These are phyloP conservation scores for Dermatemys mawii DNA, from an alignment of 2,113 vertebrate species.

Conservation along the genomic window DNA sequence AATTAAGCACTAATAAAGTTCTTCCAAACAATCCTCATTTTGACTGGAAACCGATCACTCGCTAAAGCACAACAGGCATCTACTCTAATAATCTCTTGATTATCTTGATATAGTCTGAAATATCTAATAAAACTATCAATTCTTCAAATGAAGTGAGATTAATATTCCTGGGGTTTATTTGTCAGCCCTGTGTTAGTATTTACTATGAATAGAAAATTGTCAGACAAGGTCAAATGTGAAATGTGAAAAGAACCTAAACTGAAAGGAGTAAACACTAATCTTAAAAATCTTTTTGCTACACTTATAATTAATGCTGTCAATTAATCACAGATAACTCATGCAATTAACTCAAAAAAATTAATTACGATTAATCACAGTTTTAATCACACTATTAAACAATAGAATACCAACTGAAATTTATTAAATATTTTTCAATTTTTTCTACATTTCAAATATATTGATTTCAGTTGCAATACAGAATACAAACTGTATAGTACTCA, in stretches of 20 bases:
- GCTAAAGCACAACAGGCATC: constrained; percentile 56
- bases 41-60: constrained; percentile 36
- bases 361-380: too few species aligned
- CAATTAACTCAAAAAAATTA: too few species aligned
- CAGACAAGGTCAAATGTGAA: constrained; percentile 59
- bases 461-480: too few species aligned
- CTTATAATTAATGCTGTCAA: background rate
- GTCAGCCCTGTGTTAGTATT: constrained; percentile 52
- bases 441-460: too few species aligned
- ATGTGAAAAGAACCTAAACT: constrained; percentile 43
- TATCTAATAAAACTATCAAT: constrained; percentile 65
- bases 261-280: background rate
- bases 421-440: too few species aligned
- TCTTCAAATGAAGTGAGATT: constrained; percentile 64
- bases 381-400: too few species aligned
- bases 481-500: too few species aligned
- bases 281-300: constrained; percentile 28
- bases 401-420: too few species aligned
- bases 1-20: constrained; percentile 62
- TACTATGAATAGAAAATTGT: constrained; percentile 66
- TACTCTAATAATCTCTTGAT: constrained; percentile 68
- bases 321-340: too few species aligned
- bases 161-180: constrained; percentile 68
- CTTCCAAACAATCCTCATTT: constrained; percentile 34
- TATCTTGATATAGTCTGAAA: constrained; percentile 58